Percentiles rank a stretch among this genome's conserved stretches.
These are phyloP conservation scores for Tupaia chinensis DNA, from an alignment of 2,113 vertebrate genomes.

Conservation along the genomic window DNA sequence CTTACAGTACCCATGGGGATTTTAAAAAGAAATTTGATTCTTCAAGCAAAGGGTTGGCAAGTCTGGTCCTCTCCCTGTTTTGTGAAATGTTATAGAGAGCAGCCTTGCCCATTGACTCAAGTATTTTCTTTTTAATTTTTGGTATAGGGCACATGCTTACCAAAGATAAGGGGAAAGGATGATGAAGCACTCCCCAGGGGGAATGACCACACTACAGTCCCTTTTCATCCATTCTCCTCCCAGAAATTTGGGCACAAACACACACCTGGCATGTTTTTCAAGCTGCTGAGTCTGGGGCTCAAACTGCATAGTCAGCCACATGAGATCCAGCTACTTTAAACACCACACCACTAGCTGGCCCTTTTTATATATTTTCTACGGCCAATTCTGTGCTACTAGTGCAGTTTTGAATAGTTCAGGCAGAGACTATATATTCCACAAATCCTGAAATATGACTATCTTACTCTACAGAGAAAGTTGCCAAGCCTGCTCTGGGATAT, in stretches of 20 bases:
- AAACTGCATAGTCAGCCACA: too few relatives aligned
- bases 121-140: background rate
- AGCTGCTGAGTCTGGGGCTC: too few relatives aligned
- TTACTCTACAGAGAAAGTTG: background rate
- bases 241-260: too few relatives aligned
- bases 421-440: background rate
- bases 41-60: background rate
- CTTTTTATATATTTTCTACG: background rate
- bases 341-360: too few relatives aligned
- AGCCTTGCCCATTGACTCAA: background rate
- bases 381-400: background rate
- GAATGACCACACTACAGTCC: too few relatives aligned
- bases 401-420: background rate
- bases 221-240: too few relatives aligned
- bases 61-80: background rate
- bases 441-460: background rate
- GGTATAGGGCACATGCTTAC: too few relatives aligned
- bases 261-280: too few relatives aligned
- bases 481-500: background rate
- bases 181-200: too few relatives aligned
- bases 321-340: too few relatives aligned
- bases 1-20: background rate
- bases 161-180: too few relatives aligned
- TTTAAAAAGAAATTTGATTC: slow-evolving; percentile 55
- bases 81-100: background rate